Conservation (phyloP, 2,888 invertebrate species). For the Hecatera dysodea region DNA sequence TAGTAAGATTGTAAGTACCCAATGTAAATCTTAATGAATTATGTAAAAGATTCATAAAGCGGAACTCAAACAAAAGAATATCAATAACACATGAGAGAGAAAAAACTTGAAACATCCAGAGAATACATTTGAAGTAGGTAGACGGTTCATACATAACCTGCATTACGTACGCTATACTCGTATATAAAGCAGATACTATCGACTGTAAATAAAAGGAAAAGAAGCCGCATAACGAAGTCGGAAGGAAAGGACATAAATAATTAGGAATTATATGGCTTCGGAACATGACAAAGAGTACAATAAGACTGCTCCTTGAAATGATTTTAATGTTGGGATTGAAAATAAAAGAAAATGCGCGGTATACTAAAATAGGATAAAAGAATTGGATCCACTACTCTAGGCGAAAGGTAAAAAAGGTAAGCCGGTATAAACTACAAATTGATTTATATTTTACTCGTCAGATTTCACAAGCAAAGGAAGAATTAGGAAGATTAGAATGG, state of each 20-base stretch:
- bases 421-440: not conserved
- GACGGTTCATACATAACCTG: constrained; percentile 69
- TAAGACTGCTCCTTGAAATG: constrained; percentile 68
- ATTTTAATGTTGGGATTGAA: constrained; percentile 68
- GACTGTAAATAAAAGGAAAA: constrained; percentile 77
- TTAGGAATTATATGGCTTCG: constrained; percentile 85
- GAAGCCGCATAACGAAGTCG: constrained; percentile 78
- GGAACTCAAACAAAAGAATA: constrained; percentile 56
- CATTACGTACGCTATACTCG: constrained; percentile 65
- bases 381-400: constrained; percentile 26
- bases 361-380: constrained; percentile 39
- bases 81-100: constrained; percentile 55
- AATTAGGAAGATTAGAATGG: not conserved
- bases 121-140: constrained; percentile 70
- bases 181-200: constrained; percentile 72
- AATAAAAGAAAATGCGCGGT: constrained; percentile 60
- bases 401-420: not conserved
- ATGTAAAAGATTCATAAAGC: constrained; percentile 41
- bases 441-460: constrained; percentile 5
- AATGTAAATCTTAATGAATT: constrained; percentile 49
- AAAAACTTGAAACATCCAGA: constrained; percentile 61
- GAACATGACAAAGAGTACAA: constrained; percentile 78
- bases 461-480: not conserved
- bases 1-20: constrained; percentile 9
- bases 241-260: constrained; percentile 80